phyloP scores from a whole-genome alignment of 1,140 invertebrate species.

The Drosophila bocqueti region DNA sequence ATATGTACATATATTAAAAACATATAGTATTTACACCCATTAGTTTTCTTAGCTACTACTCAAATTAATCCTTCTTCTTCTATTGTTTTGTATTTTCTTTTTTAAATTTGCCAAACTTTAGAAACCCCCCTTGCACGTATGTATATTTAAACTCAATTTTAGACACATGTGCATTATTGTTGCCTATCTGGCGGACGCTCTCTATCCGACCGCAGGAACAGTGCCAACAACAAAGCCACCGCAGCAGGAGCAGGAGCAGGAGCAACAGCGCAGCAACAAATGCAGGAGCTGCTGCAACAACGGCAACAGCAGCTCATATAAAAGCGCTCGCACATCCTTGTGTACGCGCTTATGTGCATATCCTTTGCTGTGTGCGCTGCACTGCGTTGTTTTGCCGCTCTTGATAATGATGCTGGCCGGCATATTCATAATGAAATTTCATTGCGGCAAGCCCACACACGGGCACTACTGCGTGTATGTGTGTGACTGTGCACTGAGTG shows the following conservation, averaged over 20 bases:
- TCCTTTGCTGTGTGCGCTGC: conserved; percentile 73
- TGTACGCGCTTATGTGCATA: conserved; percentile 58
- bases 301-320: conserved; percentile 63
- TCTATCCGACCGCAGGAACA: conserved; percentile 80
- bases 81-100: background rate
- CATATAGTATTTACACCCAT: too few relatives aligned
- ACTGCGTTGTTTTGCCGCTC: conserved; percentile 81
- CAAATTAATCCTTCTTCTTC: too few relatives aligned
- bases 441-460: conserved; percentile 68
- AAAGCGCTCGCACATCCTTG: conserved; percentile 75
- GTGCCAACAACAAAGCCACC: conserved; percentile 79
- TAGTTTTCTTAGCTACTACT: too few relatives aligned
- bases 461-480: background rate
- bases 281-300: conserved; percentile 20
- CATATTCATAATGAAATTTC: conserved; percentile 83
- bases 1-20: too few relatives aligned
- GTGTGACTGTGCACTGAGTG: conserved; percentile 55
- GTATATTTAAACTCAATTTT: conserved; percentile 83
- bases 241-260: conserved; percentile 65
- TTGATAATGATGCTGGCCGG: conserved; percentile 80
- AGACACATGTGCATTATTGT: conserved; percentile 82
- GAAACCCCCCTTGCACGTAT: conserved; percentile 35
- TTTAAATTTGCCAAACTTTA: background rate
- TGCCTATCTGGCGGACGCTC: conserved; percentile 77
- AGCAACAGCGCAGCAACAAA: conserved; percentile 26